Evolutionary conservation across 2,888 invertebrate species (phyloP).

Genomic region (Phortica magna): DNA sequence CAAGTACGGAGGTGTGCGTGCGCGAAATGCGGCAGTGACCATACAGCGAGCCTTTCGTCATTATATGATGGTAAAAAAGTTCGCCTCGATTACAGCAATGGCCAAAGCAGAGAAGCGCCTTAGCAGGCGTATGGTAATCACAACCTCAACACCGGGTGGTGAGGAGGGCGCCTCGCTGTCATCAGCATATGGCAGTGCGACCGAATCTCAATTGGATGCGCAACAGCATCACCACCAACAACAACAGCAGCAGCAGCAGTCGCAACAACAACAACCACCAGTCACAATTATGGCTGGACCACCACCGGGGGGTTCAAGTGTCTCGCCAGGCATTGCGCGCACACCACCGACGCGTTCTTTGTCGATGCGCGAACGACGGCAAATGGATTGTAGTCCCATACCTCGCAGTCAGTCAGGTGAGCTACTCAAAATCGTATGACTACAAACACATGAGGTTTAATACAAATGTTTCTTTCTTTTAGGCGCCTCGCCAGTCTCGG

Average conservation of each 20-base stretch:
- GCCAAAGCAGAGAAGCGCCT: slow-evolving; percentile 95
- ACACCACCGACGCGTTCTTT: slow-evolving; percentile 86
- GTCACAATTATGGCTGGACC: slow-evolving; percentile 78
- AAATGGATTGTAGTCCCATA: slow-evolving; percentile 79
- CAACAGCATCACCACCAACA: slow-evolving; percentile 60
- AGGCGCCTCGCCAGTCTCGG: slow-evolving; percentile 74
- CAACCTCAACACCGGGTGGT: slow-evolving; percentile 77
- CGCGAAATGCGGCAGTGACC: slow-evolving; percentile 94
- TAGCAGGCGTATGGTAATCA: slow-evolving; percentile 82
- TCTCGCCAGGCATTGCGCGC: slow-evolving; percentile 66
- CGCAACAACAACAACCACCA: slow-evolving; percentile 72
- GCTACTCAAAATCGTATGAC: slow-evolving; percentile 53
- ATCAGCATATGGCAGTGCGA: slow-evolving; percentile 75
- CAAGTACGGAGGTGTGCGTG: slow-evolving; percentile 96
- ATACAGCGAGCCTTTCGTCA: slow-evolving; percentile 98
- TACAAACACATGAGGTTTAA: slow-evolving; percentile 37
- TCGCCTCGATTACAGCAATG: slow-evolving; percentile 95
- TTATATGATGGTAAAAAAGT: slow-evolving; percentile 95
- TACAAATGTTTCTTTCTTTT: slow-evolving; percentile 36
- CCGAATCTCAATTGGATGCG: slow-evolving; percentile 75
- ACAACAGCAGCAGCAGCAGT: slow-evolving; percentile 58
- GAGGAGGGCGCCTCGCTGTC: slow-evolving; percentile 65
- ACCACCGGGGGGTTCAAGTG: slow-evolving; percentile 66
- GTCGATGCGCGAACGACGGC: slow-evolving; percentile 87
- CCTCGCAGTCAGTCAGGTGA: slow-evolving; percentile 83